Conservation (phyloP, 2,888 invertebrate species). For the Trachelus stipa region DNA sequence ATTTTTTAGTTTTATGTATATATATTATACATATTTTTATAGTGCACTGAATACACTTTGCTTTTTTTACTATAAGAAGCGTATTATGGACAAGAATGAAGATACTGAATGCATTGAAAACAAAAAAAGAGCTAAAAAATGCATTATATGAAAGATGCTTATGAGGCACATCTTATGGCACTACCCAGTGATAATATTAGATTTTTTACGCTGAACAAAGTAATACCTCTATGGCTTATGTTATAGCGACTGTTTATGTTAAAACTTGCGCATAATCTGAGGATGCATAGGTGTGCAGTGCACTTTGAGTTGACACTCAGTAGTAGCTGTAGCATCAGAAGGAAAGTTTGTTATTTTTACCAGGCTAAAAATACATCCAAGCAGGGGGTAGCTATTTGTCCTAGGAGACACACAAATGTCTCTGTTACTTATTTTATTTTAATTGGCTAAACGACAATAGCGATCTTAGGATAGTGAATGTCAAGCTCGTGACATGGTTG, state of each 20-base stretch:
- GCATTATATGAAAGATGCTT: background rate
- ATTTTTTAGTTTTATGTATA: background rate
- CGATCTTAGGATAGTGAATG: background rate
- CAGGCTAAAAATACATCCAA: slow-evolving; percentile 22
- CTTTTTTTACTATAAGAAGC: background rate
- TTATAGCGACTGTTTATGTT: background rate
- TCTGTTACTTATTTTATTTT: slow-evolving; percentile 4
- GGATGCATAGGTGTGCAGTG: background rate
- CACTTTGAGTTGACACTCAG: background rate
- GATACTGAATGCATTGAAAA: background rate
- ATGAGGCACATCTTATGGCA: background rate
- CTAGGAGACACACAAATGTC: background rate
- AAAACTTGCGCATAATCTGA: background rate
- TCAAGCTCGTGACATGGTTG: background rate
- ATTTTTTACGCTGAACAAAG: background rate
- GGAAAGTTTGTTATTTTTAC: slow-evolving; percentile 18
- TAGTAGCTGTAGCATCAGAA: background rate
- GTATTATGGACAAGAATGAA: background rate
- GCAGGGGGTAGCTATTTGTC: slow-evolving; percentile 16
- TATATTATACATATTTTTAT: background rate
- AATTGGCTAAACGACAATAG: background rate
- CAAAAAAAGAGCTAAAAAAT: background rate
- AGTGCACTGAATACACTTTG: background rate
- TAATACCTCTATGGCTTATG: background rate
- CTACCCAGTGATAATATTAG: background rate